Conservation (phyloP, 2,113 vertebrate genomes). For the Balaenoptera acutorostrata region DNA sequence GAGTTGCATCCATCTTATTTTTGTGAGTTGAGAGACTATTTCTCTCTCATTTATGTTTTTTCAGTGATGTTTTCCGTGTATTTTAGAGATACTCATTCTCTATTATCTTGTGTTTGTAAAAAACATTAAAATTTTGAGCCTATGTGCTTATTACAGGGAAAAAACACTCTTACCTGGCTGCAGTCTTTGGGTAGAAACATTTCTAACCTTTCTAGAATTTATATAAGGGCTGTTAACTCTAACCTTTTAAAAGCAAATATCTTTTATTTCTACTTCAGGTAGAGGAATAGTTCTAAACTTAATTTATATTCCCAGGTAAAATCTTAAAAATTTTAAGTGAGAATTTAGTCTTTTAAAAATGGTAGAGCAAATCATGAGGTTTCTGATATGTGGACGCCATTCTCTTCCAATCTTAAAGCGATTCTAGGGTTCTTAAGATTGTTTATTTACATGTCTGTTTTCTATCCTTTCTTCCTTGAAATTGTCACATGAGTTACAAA, state of each 20-base stretch:
- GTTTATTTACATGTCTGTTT: background rate
- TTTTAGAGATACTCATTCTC: constrained; percentile 24
- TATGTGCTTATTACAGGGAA: background rate
- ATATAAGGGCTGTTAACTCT: background rate
- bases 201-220: constrained; percentile 10
- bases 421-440: background rate
- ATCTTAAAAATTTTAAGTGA: background rate
- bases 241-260: background rate
- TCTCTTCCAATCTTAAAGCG: background rate
- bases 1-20: background rate
- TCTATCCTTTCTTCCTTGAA: background rate
- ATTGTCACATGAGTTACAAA: background rate
- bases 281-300: constrained; percentile 32
- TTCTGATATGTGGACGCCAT: background rate
- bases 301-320: background rate
- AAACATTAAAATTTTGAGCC: background rate
- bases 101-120: constrained; percentile 10
- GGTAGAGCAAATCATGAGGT: background rate
- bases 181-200: background rate
- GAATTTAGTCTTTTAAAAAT: constrained; percentile 20
- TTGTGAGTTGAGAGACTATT: background rate
- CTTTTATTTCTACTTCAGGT: constrained; percentile 23
- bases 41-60: constrained; percentile 12
- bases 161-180: background rate
- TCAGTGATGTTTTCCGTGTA: background rate